A percentile compares a stretch with the other conserved stretches of the same genome.
Conservation (phyloP, 2,797 vertebrate species). For the Valencia hispanica region DNA sequence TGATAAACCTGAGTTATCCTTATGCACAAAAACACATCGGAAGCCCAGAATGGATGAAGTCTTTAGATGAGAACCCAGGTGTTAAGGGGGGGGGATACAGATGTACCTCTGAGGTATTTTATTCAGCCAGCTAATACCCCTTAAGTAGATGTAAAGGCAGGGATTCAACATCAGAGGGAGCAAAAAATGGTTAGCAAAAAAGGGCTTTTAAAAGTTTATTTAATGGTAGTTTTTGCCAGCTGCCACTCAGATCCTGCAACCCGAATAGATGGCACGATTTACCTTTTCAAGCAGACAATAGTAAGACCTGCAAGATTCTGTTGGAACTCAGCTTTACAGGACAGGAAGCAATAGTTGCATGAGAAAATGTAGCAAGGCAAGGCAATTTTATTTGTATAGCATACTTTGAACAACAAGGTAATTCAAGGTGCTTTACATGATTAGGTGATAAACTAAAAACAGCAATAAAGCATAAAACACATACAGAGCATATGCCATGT, state of each 20-base stretch:
- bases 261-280: neutral
- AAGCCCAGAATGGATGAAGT: neutral
- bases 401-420: too few species aligned
- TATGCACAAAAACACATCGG: neutral
- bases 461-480: too few species aligned
- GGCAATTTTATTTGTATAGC: too few species aligned
- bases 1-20: neutral
- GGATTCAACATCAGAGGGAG: neutral
- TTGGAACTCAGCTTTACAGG: neutral
- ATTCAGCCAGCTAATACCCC: neutral
- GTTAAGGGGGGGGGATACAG: neutral
- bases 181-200: neutral
- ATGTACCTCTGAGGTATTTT: neutral
- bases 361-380: too few species aligned
- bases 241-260: neutral
- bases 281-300: neutral
- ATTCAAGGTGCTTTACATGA: too few species aligned
- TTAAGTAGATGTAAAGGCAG: neutral
- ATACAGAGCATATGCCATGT: too few species aligned
- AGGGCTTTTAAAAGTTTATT: neutral
- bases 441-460: too few species aligned
- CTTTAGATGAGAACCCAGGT: neutral
- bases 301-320: neutral
- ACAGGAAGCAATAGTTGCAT: neutral
- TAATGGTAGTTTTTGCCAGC: neutral